Evolutionary conservation across 2,797 vertebrate genomes (phyloP), one percentile per base, ranked within the genome.

Genomic region (Poeciliopsis infans): DNA sequence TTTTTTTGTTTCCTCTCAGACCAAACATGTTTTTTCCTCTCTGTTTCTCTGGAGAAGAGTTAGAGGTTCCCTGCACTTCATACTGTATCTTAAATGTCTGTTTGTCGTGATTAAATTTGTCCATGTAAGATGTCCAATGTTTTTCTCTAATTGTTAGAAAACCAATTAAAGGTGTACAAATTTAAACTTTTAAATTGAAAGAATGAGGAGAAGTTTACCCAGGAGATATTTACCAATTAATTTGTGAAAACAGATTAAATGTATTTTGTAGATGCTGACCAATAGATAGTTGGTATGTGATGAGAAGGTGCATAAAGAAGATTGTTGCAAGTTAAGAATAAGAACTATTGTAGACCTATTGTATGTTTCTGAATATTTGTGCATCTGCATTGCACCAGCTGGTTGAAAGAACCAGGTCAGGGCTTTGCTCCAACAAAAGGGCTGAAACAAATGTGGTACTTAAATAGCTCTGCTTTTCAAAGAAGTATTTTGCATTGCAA

Each of bases 1-100:
- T 53, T 25, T 51, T 53, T 81, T 80, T 79, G 43, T 83, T 76
- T 80, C 25, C 8, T 75, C 7, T 31, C 68, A 49, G 31, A 70
- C 69, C 0, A 10, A 70, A 78, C 49, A 31, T 23, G 11, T 71
- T 74, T 45, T 76, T 80, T 47, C 31, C 23, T 64, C 12, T 55
- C 43, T 39, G 15, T 7, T 20, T 39, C 51, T 59, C 33, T 12
- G n/a, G 25, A 71, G 73, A 36, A n/a, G 0, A 74, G 15, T 46
- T 64, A 39, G 28, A 5, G 39, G 57, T 68, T 84, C 59, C 43
- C 8, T 15, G 4, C 41, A 16, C 59, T 79, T 46, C 64, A 33
- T 25, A 8, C 55, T 81, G 41, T 20, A 53, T 53, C 49, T 25
- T 53, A 16, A 16, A 18, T 57, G 78, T 57, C 74, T 2, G 45